phyloP scores from a whole-genome alignment of 2,888 invertebrate species.

The Drosophila formosana region DNA sequence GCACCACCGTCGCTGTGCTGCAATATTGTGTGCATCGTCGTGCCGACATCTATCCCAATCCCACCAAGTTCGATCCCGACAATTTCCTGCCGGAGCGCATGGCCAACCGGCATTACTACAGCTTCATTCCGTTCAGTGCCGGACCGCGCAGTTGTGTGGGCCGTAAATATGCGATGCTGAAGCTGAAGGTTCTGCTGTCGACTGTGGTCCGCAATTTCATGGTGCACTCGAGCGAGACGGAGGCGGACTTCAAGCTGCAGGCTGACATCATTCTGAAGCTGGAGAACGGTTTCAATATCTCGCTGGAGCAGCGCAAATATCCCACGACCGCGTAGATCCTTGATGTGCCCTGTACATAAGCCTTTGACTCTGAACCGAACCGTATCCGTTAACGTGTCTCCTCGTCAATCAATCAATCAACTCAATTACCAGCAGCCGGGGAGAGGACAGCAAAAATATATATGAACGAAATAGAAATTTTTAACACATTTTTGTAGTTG shows the following conservation, averaged over 20 bases:
- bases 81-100: slow-evolving; percentile 92
- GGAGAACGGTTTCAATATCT: slow-evolving; percentile 90
- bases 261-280: slow-evolving; percentile 91
- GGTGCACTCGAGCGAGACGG: slow-evolving; percentile 88
- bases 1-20: slow-evolving; percentile 89
- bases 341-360: neutral
- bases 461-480: neutral
- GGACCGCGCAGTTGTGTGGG: slow-evolving; percentile 93
- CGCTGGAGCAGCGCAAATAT: slow-evolving; percentile 87
- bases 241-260: slow-evolving; percentile 89
- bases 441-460: neutral
- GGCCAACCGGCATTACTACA: slow-evolving; percentile 91
- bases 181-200: slow-evolving; percentile 90
- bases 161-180: slow-evolving; percentile 92
- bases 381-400: neutral
- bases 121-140: slow-evolving; percentile 92
- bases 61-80: slow-evolving; percentile 91
- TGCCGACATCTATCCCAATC: slow-evolving; percentile 89
- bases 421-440: neutral
- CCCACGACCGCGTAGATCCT: slow-evolving; percentile 57
- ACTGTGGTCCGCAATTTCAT: slow-evolving; percentile 90
- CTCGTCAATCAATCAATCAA: neutral
- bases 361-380: neutral
- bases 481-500: slow-evolving; percentile 13
- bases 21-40: slow-evolving; percentile 90